Evolutionary conservation across 1,140 invertebrate genomes (phyloP), one percentile per base, ranked within the genome.

Genomic region (Drosophila ambigua): DNA sequence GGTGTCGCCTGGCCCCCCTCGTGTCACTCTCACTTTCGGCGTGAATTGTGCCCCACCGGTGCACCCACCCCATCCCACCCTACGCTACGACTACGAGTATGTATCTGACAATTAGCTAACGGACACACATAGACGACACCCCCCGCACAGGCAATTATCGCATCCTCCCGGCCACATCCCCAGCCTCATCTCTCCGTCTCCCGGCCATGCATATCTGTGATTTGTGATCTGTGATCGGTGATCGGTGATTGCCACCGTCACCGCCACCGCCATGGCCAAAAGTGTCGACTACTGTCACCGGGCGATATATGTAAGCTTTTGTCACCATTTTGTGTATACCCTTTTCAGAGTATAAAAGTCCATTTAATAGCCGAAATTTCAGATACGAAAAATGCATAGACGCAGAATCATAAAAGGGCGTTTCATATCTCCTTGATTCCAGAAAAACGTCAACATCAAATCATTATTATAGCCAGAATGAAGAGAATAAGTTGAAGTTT

Each of bases 71-170:
- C 72, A 71, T 61, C 15, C 26, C 41, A 46, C 46, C 51, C 57
- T 75, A 71, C 64, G 81, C 74, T 82, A 82, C 59, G 83, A 35
- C 3, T 4, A 4, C 9, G 31, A 72, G 44, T 51, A 57, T 64
- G 49, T 76, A 71, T 78, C 87, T 88, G 72, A 88, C 75, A 83
- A 87, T 88, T 88, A 88, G 83, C 72, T 75, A 60, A 53, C 51
- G 13, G 57, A 59, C 35, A 20, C 60, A 53, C 31, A 53, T 39
- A 50, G 58, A 72, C 55, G 51, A 66, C 35, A 77, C 46, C 39
- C 58, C 31, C 50, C 23, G 23, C 60, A 49, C 48, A 66, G 28
- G 39, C 62, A 82, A 82, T 80, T 81, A 77, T 81, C 69, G 82
- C 69, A 65, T 81, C 68, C 58, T 63, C 79, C 78, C 11, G 13